A percentile compares a stretch with the other conserved stretches of the same genome.
phyloP scores from a whole-genome alignment of 2,888 invertebrate species.

The Leptopilina drosophilae region DNA sequence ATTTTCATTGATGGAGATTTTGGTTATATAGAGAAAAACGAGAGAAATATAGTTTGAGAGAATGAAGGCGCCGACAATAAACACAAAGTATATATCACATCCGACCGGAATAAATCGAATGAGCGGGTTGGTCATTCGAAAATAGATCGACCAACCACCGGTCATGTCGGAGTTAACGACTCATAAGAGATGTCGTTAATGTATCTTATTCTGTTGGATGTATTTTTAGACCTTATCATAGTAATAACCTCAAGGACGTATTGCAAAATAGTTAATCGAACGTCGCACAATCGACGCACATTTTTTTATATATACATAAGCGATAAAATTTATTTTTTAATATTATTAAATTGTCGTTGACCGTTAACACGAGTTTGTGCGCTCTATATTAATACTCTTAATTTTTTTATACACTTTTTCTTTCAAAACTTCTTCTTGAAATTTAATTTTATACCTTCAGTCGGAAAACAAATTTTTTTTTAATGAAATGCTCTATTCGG shows the following conservation, averaged over 20 bases:
- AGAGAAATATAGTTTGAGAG: neutral
- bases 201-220: constrained; percentile 61
- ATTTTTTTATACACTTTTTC: too few species aligned
- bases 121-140: constrained; percentile 58
- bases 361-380: too few species aligned
- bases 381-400: too few species aligned
- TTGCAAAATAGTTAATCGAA: constrained; percentile 68
- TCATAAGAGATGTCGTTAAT: constrained; percentile 67
- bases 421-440: too few species aligned
- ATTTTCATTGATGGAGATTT: constrained; percentile 26
- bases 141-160: constrained; percentile 67
- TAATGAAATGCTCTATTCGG: too few species aligned
- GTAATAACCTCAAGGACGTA: constrained; percentile 72
- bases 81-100: constrained; percentile 16
- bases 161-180: constrained; percentile 69
- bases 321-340: too few species aligned
- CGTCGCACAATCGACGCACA: constrained; percentile 40
- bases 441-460: too few species aligned
- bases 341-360: too few species aligned
- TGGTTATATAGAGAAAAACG: neutral
- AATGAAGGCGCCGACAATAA: constrained; percentile 36
- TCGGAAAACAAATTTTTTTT: too few species aligned
- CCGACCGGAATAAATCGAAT: constrained; percentile 60
- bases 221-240: constrained; percentile 64
- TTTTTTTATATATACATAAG: neutral